Conservation (phyloP, 2,797 vertebrate genomes). For the Sus cebifrons region DNA sequence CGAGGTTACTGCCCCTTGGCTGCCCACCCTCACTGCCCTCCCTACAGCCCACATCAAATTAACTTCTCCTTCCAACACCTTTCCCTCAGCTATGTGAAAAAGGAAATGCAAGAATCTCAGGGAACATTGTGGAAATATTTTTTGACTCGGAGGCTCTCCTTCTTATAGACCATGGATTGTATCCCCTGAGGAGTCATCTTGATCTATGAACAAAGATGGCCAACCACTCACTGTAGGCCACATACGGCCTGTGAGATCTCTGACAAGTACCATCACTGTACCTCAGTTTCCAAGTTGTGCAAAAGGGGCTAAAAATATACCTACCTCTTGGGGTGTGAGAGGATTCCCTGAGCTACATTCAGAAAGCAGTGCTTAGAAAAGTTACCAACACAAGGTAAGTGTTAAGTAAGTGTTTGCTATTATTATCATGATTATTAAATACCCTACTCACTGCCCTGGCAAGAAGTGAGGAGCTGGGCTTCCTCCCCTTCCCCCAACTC, state of each 20-base stretch:
- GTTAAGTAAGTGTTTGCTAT: not conserved
- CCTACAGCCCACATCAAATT: not conserved
- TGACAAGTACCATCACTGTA: not conserved
- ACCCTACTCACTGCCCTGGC: too few relatives aligned
- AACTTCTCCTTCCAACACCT: not conserved
- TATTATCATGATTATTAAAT: not conserved
- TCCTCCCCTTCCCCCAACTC: not conserved
- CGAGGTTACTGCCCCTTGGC: fast-evolving
- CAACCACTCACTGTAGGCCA: not conserved
- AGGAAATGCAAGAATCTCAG: slow-evolving; percentile 29
- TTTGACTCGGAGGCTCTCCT: not conserved
- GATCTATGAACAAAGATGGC: not conserved
- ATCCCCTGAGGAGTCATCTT: not conserved
- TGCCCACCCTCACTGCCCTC: not conserved
- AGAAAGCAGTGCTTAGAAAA: not conserved
- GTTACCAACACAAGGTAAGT: not conserved
- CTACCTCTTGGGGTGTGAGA: fast-evolving
- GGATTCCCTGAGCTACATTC: not conserved
- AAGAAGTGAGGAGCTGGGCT: not conserved
- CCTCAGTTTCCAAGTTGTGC: not conserved
- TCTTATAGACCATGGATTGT: not conserved
- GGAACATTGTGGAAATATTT: not conserved
- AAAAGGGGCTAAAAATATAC: not conserved
- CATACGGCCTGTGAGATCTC: not conserved
- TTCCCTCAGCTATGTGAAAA: not conserved